Percentiles rank a stretch among this genome's conserved stretches.
These are phyloP conservation scores for Sisor rabdophorus DNA, from an alignment of 2,113 vertebrate genomes.

Conservation along the genomic window DNA sequence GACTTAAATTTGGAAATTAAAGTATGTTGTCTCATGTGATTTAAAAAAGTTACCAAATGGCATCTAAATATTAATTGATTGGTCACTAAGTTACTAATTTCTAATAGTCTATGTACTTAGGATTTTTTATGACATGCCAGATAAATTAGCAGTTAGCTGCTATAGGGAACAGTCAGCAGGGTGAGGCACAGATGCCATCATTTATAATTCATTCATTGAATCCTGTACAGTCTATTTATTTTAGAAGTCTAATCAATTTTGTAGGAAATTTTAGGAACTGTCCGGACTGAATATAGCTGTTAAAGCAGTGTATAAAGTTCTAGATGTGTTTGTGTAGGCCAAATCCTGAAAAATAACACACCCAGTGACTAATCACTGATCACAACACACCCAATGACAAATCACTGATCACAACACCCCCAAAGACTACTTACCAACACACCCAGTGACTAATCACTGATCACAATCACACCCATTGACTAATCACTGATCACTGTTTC, in stretches of 20 bases:
- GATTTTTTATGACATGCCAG: neutral
- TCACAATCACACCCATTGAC: neutral
- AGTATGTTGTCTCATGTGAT: neutral
- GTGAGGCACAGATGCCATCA: neutral
- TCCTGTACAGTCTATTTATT: too few relatives aligned
- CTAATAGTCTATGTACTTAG: neutral
- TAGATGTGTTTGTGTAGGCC: neutral
- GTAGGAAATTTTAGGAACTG: neutral
- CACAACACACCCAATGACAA: too few relatives aligned
- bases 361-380: neutral
- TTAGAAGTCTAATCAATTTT: neutral
- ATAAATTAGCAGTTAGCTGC: neutral
- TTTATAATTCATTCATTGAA: neutral
- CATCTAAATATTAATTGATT: constrained; percentile 6
- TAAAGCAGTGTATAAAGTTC: neutral
- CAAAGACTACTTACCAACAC: neutral
- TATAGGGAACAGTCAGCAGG: neutral
- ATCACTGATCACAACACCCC: too few relatives aligned
- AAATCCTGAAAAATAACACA: neutral
- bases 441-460: too few relatives aligned
- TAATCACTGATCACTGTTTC: neutral
- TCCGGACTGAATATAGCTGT: neutral
- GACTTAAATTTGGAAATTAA: constrained; percentile 52
- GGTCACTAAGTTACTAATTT: neutral
- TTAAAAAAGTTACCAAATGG: neutral